Base-by-base conservation (phyloP, 2,113 vertebrate genomes). In the Barnardius zonarius region DNA sequence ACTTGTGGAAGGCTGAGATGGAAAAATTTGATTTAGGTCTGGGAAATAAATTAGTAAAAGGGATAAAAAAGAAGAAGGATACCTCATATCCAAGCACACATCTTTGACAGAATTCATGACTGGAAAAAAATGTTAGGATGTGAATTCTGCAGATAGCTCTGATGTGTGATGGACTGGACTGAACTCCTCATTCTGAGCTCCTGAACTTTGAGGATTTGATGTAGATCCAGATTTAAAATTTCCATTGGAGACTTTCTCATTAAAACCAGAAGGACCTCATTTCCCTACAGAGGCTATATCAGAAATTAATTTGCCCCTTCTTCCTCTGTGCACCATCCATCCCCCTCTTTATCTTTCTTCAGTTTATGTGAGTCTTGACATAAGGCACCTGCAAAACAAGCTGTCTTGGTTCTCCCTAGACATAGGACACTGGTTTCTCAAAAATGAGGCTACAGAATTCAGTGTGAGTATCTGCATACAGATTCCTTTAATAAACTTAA, bases 1-100 rank as follows among this genome's bases (percentile, higher is more conserved):
- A 75, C 39, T 64, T 5, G 1, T 33, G 52, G 52, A 37, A 83
- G 55, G 7, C 68, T 0, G 14, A 59, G 44, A 18, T 3, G 41
- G 91, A 86, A 88, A 77, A 48, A n/a, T 13, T 54, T 43, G 19
- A 46, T 91, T 90, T 85, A 30, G 16, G 44, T 69, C 88, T 94
- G 95, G 85, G 70, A 95, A 95, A 49, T 62, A 79, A 92, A 80
- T 94, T 93, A 95, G 35, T 33, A 48, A 92, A 84, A 85, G 44
- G 78, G 52, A 90, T 39, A 31, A 92, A 90, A 76, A 92, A 74
- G 63, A 86, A 78, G 55, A 67, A 52, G 57, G 88, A 80, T 33
- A 37, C 77, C 57, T 88, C 52, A 4, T 39, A 27, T 82, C 66
- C 70, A 85, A 82, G 70, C 62, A 68, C 0, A 0, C 25, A 39